phyloP scores from a whole-genome alignment of 2,113 vertebrate species.

The Pteronura brasiliensis region DNA sequence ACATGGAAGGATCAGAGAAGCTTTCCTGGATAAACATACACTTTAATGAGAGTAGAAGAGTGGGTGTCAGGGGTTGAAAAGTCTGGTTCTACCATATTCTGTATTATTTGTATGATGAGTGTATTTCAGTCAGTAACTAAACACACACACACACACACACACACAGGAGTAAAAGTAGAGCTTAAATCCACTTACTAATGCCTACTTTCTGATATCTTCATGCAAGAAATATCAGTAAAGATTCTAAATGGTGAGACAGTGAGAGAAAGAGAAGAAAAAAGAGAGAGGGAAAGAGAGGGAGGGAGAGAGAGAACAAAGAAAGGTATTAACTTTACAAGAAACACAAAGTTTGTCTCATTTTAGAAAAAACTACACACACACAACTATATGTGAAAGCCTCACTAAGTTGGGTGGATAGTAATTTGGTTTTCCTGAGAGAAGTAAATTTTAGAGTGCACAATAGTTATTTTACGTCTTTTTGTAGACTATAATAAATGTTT shows the following conservation, averaged over 20 bases:
- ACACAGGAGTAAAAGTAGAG: background rate
- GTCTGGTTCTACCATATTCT: background rate
- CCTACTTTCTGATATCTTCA: background rate
- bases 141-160: background rate
- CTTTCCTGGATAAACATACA: background rate
- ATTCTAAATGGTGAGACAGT: background rate
- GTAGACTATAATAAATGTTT: conserved; percentile 16
- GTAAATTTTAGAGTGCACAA: background rate
- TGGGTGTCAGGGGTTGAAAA: background rate
- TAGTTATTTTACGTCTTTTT: conserved; percentile 2
- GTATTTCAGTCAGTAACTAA: background rate
- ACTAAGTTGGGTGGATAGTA: background rate
- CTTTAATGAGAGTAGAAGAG: background rate
- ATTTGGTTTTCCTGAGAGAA: conserved; percentile 45
- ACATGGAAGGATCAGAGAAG: background rate
- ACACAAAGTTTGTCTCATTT: background rate
- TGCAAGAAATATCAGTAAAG: background rate
- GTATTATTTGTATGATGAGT: background rate
- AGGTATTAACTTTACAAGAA: background rate
- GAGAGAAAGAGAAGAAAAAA: background rate
- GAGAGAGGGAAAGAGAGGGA: background rate
- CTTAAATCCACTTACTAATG: background rate
- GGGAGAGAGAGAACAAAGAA: background rate
- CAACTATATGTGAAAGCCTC: background rate
- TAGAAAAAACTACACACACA: background rate